Evolutionary conservation across 2,888 invertebrate species (phyloP).

Genomic region (Odontocerum albicorne): DNA sequence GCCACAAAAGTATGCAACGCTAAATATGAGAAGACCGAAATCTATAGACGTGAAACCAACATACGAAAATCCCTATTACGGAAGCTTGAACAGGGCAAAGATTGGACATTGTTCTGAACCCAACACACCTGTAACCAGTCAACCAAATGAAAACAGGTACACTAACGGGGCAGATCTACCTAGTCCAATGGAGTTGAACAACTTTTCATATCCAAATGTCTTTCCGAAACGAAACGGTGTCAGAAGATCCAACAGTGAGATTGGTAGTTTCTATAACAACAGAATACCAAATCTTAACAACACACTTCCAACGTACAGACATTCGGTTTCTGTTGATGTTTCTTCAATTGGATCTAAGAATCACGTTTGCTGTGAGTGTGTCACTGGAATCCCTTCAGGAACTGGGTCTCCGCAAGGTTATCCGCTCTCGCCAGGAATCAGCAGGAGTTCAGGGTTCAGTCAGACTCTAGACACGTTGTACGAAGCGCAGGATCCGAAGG

Average conservation of each 20-base stretch:
- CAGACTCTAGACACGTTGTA: slow-evolving; percentile 53
- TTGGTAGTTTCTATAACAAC: slow-evolving; percentile 49
- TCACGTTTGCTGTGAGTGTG: slow-evolving; percentile 56
- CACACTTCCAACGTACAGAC: slow-evolving; percentile 51
- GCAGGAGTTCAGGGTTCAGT: slow-evolving; percentile 35
- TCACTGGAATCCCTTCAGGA: slow-evolving; percentile 53
- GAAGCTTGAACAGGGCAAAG: slow-evolving; percentile 51
- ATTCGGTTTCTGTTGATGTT: slow-evolving; percentile 54
- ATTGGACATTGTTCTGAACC: slow-evolving; percentile 57
- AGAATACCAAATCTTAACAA: slow-evolving; percentile 10
- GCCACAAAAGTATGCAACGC: slow-evolving; percentile 55
- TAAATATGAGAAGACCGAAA: slow-evolving; percentile 54
- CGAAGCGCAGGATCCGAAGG: slow-evolving; percentile 64
- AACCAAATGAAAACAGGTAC: not conserved
- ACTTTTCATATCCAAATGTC: slow-evolving; percentile 53
- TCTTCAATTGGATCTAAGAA: slow-evolving; percentile 46
- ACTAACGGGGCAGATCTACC: slow-evolving; percentile 36
- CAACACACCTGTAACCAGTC: slow-evolving; percentile 48
- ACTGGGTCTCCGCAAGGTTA: slow-evolving; percentile 41
- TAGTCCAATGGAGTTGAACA: slow-evolving; percentile 49
- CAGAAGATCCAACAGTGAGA: slow-evolving; percentile 54
- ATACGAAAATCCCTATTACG: slow-evolving; percentile 48
- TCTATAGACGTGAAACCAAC: slow-evolving; percentile 51
- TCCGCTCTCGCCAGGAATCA: slow-evolving; percentile 48
- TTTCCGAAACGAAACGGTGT: slow-evolving; percentile 55